phyloP scores from a whole-genome alignment of 2,888 invertebrate genomes.

The Tenthredo amoena region DNA sequence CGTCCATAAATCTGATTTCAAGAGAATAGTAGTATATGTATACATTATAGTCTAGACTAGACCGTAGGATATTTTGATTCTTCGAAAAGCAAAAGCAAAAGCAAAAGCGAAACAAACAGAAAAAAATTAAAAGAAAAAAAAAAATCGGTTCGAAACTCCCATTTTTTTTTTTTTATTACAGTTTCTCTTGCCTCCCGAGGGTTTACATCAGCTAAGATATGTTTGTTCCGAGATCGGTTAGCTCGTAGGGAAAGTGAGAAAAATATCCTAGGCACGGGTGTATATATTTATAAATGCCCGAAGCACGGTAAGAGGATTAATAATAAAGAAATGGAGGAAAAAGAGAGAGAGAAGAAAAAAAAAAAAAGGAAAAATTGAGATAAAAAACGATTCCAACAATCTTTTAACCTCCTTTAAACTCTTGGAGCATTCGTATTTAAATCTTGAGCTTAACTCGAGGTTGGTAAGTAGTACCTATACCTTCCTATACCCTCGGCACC shows the following conservation, averaged over 20 bases:
- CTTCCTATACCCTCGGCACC: neutral
- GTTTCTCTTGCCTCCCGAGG: no score
- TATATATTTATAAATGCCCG: neutral
- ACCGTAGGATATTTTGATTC: neutral
- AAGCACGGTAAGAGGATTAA: constrained; percentile 7
- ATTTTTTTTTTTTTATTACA: neutral
- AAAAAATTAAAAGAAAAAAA: no score
- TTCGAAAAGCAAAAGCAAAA: neutral
- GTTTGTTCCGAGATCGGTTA: neutral
- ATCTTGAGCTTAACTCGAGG: constrained; percentile 21
- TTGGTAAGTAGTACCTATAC: neutral
- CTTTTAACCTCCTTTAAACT: constrained; percentile 39
- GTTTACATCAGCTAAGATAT: neutral
- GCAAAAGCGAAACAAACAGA: neutral
- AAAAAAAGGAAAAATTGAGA: neutral
- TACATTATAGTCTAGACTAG: no score
- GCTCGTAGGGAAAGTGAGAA: neutral
- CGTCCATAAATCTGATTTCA: constrained; percentile 36
- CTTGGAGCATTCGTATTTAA: constrained; percentile 41
- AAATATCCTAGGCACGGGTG: neutral
- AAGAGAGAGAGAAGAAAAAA: neutral
- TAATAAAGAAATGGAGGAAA: neutral
- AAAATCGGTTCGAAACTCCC: neutral
- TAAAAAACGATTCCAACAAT: constrained; percentile 13
- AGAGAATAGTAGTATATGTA: neutral